Evolutionary conservation across 2,113 vertebrate genomes (phyloP), one percentile per base, ranked within the genome.

Genomic region (Pelodiscus sinensis): DNA sequence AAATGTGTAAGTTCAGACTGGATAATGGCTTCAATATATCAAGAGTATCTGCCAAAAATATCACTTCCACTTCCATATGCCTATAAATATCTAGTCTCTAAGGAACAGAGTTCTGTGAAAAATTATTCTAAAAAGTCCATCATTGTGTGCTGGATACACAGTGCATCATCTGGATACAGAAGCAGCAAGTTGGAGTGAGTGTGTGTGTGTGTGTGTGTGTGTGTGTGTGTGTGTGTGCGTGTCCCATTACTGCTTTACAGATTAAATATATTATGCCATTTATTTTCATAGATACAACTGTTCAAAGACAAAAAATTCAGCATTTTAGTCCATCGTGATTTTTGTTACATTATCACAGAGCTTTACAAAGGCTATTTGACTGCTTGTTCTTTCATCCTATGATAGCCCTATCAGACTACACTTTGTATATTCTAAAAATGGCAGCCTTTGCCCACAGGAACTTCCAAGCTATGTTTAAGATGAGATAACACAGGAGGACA

Each of bases 31-130:
- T 85, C 52, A 68, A 14, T 79, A 44, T 89, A 77, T 85, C 79
- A 84, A 88, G 89, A 94, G 1, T 85, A 3, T 22, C 44, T 88
- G 25, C 55, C 88, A 58, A 94, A 73, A 91, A 25, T 54, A 86
- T 38, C 60, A 85, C 86, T 93, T 94, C 95, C 14, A 90, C 35
- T 77, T 31, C 1, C 0, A 0, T 73, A 71, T 78, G 58, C 6
- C 91, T 58, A 71, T 84, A 92, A 90, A 90, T 9, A 50, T 27
- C 84, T 9, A 35, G 15, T 11, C 92, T 94, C 79, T 78, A 58
- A 85, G 75, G 79, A 80, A 80, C 5, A n/a, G 50, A 80, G 19
- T 54, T 19, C 51, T 80, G 79, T 73, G 62, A 93, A 94, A 93
- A 91, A 56, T 55, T 0, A 77, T 81, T 62, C 24, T 88, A 31